Evolutionary conservation across 1,140 invertebrate genomes (phyloP).

Genomic region (Ceratina australensis): DNA sequence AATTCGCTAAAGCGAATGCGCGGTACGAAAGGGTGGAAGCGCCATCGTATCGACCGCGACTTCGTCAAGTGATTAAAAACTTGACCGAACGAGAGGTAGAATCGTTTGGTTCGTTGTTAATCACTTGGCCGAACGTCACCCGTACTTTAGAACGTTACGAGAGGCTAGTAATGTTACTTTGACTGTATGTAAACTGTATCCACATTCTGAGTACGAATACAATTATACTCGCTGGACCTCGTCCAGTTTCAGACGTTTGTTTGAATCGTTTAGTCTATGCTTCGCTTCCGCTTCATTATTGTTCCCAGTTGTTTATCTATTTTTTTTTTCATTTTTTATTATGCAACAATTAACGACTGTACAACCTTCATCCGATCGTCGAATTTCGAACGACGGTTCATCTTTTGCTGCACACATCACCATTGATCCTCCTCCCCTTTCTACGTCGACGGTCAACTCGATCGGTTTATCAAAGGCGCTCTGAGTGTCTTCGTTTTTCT

Average conservation of each 20-base stretch:
- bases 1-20: neutral
- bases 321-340: neutral
- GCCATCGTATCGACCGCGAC: neutral
- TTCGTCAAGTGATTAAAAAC: constrained; percentile 33
- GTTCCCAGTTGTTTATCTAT: constrained; percentile 2
- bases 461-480: no score
- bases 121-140: constrained; percentile 7
- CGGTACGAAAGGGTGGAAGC: constrained; percentile 15
- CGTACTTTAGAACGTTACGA: constrained; percentile 21
- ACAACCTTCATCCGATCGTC: neutral
- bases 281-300: constrained; percentile 47
- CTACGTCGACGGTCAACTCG: neutral
- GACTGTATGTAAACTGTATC: constrained; percentile 31
- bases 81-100: neutral
- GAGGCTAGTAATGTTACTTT: constrained; percentile 15
- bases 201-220: constrained; percentile 24
- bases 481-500: neutral
- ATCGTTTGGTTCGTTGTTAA: neutral
- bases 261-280: constrained; percentile 39
- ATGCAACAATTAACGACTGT: neutral
- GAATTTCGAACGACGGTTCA: constrained; percentile 1
- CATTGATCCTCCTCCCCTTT: neutral
- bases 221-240: constrained; percentile 13
- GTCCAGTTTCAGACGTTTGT: constrained; percentile 26
- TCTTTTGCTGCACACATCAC: constrained; percentile 1